Base-by-base conservation (phyloP, 2,888 invertebrate genomes). In the Cephus pulcher region DNA sequence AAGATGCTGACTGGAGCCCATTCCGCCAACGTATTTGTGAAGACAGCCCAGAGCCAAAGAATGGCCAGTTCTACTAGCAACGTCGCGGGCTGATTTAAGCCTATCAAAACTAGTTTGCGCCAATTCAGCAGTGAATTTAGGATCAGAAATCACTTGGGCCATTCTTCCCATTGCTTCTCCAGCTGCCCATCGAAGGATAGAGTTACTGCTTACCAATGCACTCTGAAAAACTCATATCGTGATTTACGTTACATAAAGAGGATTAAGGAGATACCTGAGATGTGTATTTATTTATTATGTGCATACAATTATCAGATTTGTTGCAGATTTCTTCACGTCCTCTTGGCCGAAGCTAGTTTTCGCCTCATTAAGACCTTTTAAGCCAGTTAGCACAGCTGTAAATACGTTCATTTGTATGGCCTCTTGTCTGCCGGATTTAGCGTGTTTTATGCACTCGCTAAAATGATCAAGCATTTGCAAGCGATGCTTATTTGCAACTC, bases 381-480 rank as follows among this genome's bases (percentile, higher is more conserved):
- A 92, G 0, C 98, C 98, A 84, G 97, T 95, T 75, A 99, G 92
- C 35, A 99, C 92, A 0, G 99, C 98, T 0, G 98, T 98, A 90
- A 98, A 98, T 76, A 99, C 97, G 91, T 99, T 99, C 93, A 98
- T 96, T 92, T 99, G 98, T 32, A 96, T 96, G 0, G 98, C 98
- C 91, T 99, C 98, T 88, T 98, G 98, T 15, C 98, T 94, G 0
- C 96, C 95, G 15, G 97, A 97, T 89, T 98, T 98, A 0, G 98
- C 97, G 89, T 98, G 97, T 86, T 96, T 95, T 85, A 99, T 97
- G 90, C 98, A 98, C 90, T 99, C 99, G 34, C 95, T 95, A 90
- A 99, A 99, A 90, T 99, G 99, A 84, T 98, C 98, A 76, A 99
- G 93, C 96, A 99, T 98, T 93, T 99, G 99, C 78, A 98, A 94